Base-by-base conservation (phyloP, 2,113 vertebrate genomes). In the Ptilonorhynchus violaceus region DNA sequence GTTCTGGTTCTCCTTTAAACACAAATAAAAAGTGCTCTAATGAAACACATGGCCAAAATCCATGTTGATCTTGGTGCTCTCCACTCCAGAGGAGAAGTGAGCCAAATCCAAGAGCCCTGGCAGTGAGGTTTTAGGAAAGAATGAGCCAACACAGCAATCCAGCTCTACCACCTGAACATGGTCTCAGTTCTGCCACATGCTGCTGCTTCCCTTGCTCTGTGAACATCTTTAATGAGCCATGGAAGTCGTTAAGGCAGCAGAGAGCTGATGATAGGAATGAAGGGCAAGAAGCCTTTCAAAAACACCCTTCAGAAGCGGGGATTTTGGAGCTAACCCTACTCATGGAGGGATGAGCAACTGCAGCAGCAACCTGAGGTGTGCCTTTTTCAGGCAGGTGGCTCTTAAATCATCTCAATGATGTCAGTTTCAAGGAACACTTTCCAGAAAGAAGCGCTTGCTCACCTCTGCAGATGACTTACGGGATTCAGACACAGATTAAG, bases 361-460 rank as follows among this genome's bases (percentile, higher is more conserved):
- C n/a, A 83, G 72, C 24, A 49, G 47, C 18, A 72, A 42, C n/a
- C 30, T 17, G 18, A 68, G 53, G 23, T 0, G 4, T 46, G 33
- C 15, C 22, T 37, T 64, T 69, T 44, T 6, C 33, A 31, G 60
- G 56, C n/a, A 68, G 53, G 31, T 22, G 56, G 60, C 50, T 70
- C 66, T 50, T 22, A 35, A 28, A 69, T 3, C 0, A 0, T 6
- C 37, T 42, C 21, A 1, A 6, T 2, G 0, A 20, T 1, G 5
- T 22, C 30, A 78, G 17, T 15, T 55, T 23, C 33, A 23, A 44
- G 60, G 39, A 41, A 50, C 35, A 7, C 25, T 10, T 20, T 24
- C 56, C 15, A 47, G 30, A 31, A 68, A 30, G 15, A 78, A 91
- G 23, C 1, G 0, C 47, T 42, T 53, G 18, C 27, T 76, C 22